Evolutionary conservation across 1,140 invertebrate species (phyloP).

Genomic region (Drosophila paulistorum): DNA sequence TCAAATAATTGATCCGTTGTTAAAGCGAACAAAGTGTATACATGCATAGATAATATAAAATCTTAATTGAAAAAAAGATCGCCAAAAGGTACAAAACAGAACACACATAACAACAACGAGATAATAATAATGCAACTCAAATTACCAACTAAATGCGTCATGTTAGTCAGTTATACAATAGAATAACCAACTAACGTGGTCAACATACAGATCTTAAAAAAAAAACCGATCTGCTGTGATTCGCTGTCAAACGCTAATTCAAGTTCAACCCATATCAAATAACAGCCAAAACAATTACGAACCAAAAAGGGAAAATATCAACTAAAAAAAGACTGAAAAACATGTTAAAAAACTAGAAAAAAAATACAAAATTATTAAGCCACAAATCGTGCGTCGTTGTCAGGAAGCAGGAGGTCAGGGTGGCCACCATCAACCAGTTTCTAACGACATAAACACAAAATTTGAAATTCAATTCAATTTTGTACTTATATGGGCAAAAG

Average conservation of each 20-base stretch:
- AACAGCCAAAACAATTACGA: constrained; percentile 69
- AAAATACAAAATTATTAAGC: constrained; percentile 47
- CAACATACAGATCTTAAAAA: constrained; percentile 63
- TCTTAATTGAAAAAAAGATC: constrained; percentile 4
- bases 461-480: constrained; percentile 54
- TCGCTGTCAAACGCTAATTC: constrained; percentile 80
- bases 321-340: constrained; percentile 27
- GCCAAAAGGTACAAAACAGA: constrained; percentile 24
- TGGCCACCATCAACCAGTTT: constrained; percentile 68
- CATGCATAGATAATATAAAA: constrained; percentile 11
- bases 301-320: constrained; percentile 70
- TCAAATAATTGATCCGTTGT: constrained; percentile 59
- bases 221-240: constrained; percentile 70
- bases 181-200: constrained; percentile 18
- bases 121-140: constrained; percentile 35
- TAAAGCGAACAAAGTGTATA: constrained; percentile 60
- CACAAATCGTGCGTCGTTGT: constrained; percentile 48
- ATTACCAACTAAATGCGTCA: constrained; percentile 54
- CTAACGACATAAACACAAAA: constrained; percentile 68
- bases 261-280: constrained; percentile 80
- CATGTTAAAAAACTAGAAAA: constrained; percentile 3
- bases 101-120: constrained; percentile 16
- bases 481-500: constrained; percentile 74
- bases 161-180: constrained; percentile 12
- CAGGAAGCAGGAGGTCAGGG: constrained; percentile 70